Evolutionary conservation across 2,113 vertebrate genomes (phyloP).

Genomic region (Bungarus multicinctus): DNA sequence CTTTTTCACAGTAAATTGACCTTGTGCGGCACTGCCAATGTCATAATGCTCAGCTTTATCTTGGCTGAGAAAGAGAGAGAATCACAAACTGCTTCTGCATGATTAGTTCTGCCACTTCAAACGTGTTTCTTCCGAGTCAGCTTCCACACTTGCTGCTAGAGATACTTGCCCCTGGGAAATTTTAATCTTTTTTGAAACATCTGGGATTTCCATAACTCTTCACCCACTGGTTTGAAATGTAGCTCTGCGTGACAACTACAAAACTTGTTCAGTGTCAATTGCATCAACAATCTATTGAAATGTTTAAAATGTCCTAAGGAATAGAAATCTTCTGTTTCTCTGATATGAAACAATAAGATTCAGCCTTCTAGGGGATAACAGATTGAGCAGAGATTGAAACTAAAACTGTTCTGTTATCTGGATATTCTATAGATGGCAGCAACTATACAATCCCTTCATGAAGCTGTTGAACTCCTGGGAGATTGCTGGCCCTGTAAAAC

Average conservation of each 20-base stretch:
- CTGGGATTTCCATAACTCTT: constrained; percentile 73
- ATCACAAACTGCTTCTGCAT: constrained; percentile 81
- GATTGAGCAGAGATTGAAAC: not conserved
- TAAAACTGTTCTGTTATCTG: not conserved
- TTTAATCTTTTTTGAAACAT: constrained; percentile 68
- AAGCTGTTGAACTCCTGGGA: not conserved
- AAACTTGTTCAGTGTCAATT: not conserved
- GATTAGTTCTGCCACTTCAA: constrained; percentile 84
- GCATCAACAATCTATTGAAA: not conserved
- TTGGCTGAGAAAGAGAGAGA: constrained; percentile 71
- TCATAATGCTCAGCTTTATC: constrained; percentile 80
- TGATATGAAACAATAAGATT: not conserved
- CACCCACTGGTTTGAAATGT: constrained; percentile 44
- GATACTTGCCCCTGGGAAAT: constrained; percentile 74
- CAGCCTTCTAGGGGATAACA: not conserved
- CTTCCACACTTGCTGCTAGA: constrained; percentile 74
- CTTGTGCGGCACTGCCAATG: constrained; percentile 72
- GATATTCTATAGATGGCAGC: not conserved
- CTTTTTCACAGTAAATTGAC: constrained; percentile 84
- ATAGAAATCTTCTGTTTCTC: not conserved
- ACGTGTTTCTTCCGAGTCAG: constrained; percentile 78
- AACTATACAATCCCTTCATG: not conserved
- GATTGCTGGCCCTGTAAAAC: not conserved
- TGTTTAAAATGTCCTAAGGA: not conserved
- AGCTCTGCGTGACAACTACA: not conserved